Base-by-base conservation (phyloP, 2,113 vertebrate genomes). In the Neoarius graeffei region DNA sequence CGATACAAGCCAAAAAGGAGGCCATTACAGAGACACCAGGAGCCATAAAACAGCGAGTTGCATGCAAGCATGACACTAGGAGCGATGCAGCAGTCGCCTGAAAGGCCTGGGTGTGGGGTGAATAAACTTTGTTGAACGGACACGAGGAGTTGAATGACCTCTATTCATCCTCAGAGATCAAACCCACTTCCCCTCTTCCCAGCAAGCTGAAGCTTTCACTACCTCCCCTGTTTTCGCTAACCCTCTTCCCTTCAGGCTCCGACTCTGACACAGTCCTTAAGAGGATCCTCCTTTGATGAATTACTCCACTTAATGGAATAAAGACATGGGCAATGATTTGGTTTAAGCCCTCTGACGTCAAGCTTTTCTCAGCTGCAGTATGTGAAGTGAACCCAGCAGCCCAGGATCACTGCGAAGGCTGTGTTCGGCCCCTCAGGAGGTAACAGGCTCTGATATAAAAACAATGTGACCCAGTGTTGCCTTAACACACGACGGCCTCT, bases 261-360 rank as follows among this genome's bases (percentile, higher is more conserved):
- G 81, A 80, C 86, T 84, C 87, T 81, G n/a, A 85, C 86, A 88
- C 54, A 88, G 83, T 81, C 82, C 89, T 73, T 76, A 85, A 86
- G 74, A 89, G 64, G 85, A 91, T 92, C 92, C 90, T 90, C 83
- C 89, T 93, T 94, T 93, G 91, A 81, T 77, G 84, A 93, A 92
- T 92, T 93, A 93, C 90, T 91, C 85, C 87, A 91, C 90, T 93
- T 93, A 92, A 94, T 94, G 93, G 91, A 93, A 92, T 91, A 86
- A 93, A 91, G 90, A 85, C 87, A 89, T 79, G 42, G 54, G 48
- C 86, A 48, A 81, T 89, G 87, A 91, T 92, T 90, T 81, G 88
- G 83, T 89, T 91, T 88, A 84, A 88, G 88, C 56, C 54, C 69
- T 77, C 86, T 91, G 88, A 91, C 88, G 89, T 90, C 88, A 89